These are phyloP conservation scores for Oostethus manadensis DNA, from an alignment of 2,113 vertebrate genomes.

Conservation along the genomic window DNA sequence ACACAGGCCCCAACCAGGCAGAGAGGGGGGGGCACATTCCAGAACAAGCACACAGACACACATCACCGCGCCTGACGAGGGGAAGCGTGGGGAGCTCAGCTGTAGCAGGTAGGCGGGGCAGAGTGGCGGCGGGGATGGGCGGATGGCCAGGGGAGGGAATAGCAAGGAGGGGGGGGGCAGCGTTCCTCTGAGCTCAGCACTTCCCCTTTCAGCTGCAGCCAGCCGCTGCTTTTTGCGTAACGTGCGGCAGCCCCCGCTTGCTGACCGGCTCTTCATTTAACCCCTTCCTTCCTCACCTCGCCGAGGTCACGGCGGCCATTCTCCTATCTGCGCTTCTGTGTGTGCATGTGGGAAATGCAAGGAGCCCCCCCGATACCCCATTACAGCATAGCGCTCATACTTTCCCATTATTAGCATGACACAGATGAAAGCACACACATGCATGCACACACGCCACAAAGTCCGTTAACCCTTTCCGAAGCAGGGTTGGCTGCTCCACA, in stretches of 20 bases:
- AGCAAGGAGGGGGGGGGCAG: constrained; percentile 46
- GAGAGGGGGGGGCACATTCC: constrained; percentile 55
- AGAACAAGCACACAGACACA: constrained; percentile 67
- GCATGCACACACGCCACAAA: constrained; percentile 12
- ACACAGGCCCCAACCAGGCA: constrained; percentile 56
- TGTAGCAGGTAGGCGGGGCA: constrained; percentile 72
- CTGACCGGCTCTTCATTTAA: constrained; percentile 56
- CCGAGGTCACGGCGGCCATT: constrained; percentile 48
- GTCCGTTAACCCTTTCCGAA: constrained; percentile 12
- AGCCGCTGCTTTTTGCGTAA: constrained; percentile 68
- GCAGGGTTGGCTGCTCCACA: no score
- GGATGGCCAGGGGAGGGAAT: constrained; percentile 13
- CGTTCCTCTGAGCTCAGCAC: constrained; percentile 72
- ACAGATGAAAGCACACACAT: constrained; percentile 10
- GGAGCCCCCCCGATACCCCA: not conserved
- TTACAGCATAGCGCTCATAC: not conserved
- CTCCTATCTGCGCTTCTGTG: constrained; percentile 1
- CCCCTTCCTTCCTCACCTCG: constrained; percentile 62
- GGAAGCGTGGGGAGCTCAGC: constrained; percentile 94
- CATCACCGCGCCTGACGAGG: constrained; percentile 73
- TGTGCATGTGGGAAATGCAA: not conserved
- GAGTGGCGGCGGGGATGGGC: constrained; percentile 39
- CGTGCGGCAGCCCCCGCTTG: constrained; percentile 45
- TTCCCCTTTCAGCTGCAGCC: constrained; percentile 69
- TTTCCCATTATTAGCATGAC: constrained; percentile 5